Conservation (phyloP, 2,797 vertebrate genomes). For the Rhinoraja longicauda region DNA sequence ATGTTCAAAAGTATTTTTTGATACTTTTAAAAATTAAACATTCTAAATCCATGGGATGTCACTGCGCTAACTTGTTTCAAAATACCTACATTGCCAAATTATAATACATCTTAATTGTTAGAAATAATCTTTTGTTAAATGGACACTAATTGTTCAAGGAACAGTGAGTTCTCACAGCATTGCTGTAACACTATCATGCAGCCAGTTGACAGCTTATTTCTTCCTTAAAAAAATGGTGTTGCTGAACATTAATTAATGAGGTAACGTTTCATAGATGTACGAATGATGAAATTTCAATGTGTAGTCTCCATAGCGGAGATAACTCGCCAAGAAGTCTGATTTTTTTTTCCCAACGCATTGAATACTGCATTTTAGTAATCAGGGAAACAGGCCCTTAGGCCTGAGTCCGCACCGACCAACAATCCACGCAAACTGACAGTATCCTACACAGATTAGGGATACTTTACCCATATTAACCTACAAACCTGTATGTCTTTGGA, state of each 20-base stretch:
- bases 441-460: no score
- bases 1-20: background rate
- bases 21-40: background rate
- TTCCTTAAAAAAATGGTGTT: background rate
- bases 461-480: no score
- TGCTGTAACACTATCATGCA: background rate
- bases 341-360: no score
- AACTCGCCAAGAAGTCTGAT: background rate
- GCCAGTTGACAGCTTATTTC: no score
- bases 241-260: background rate
- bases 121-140: background rate
- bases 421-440: no score
- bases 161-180: background rate
- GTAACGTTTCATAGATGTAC: no score
- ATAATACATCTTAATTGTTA: background rate
- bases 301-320: background rate
- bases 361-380: background rate
- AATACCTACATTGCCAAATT: background rate
- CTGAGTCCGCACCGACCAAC: no score
- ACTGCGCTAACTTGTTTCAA: background rate
- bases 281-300: background rate
- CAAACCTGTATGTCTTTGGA: no score
- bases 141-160: background rate
- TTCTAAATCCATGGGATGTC: background rate
- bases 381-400: background rate